Evolutionary conservation across 2,113 vertebrate genomes (phyloP).

Genomic region (Macaca fascicularis): T2T-MFA8v1.1 NC_088376.1:2453501-2454000

Average conservation of each 20-base stretch:
- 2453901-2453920: slow-evolving; percentile 3
- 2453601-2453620: background rate
- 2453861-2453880: background rate
- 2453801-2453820: background rate
- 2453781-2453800: background rate
- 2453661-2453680: background rate
- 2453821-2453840: background rate
- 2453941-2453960: background rate
- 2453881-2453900: background rate
- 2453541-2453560: background rate
- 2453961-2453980: background rate
- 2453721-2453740: background rate
- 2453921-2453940: background rate
- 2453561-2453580: background rate
- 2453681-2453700: background rate
- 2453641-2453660: background rate
- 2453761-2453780: background rate
- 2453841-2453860: background rate
- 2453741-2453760: background rate
- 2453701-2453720: background rate
- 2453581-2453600: slow-evolving; percentile 29
- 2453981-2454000: background rate
- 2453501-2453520: background rate
- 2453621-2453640: background rate
- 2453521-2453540: slow-evolving; percentile 38